phyloP scores from a whole-genome alignment of 1,140 invertebrate genomes.

The Rhopalosiphum maidis region DNA sequence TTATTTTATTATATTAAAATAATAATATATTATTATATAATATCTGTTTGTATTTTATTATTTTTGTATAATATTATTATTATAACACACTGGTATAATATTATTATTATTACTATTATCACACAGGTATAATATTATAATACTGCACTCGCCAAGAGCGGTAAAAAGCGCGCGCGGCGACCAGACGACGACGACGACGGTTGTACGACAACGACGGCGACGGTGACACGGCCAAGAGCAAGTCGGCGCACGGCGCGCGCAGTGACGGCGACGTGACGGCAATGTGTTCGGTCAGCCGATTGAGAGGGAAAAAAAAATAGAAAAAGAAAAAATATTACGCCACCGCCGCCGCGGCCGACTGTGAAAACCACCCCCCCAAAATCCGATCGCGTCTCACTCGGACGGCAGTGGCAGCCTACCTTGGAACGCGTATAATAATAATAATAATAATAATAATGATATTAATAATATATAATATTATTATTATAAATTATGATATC shows the following conservation, averaged over 20 bases:
- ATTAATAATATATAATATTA: background rate
- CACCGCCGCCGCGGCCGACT: background rate
- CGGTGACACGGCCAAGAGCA: constrained; percentile 17
- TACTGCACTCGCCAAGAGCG: background rate
- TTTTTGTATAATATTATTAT: background rate
- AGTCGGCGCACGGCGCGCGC: constrained; percentile 35
- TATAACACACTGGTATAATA: background rate
- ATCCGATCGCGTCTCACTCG: constrained; percentile 7
- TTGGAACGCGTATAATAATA: constrained; percentile 17
- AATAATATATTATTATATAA: background rate
- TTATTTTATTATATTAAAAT: background rate
- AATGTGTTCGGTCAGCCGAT: constrained; percentile 50
- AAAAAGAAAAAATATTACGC: background rate
- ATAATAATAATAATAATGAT: background rate
- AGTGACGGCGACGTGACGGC: constrained; percentile 40
- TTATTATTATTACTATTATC: background rate
- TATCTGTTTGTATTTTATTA: background rate
- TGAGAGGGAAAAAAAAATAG: constrained; percentile 8
- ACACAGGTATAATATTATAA: background rate
- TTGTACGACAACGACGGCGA: constrained; percentile 10
- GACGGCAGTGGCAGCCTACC: background rate
- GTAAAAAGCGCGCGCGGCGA: constrained; percentile 14
- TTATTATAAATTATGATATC: too few species aligned
- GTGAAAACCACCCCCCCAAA: constrained; percentile 49
- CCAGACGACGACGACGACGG: constrained; percentile 18